A percentile compares a stretch with the other conserved stretches of the same genome.
Evolutionary conservation across 2,113 vertebrate species (phyloP).

Genomic region (Stegastes partitus): DNA sequence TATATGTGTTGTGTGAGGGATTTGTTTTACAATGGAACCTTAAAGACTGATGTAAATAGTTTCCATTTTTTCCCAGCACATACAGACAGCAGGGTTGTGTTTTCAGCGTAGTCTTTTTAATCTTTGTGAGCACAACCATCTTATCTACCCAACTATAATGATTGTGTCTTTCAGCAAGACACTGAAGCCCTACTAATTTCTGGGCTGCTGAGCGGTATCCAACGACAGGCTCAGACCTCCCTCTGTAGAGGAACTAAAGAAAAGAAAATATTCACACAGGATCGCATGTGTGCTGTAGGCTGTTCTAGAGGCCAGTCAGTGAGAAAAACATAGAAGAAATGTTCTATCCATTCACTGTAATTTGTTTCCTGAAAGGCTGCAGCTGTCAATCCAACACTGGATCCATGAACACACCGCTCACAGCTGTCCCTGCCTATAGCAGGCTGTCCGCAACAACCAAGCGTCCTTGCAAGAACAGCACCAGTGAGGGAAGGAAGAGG

Average conservation of each 20-base stretch:
- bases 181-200: constrained; percentile 9
- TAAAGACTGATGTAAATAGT: constrained; percentile 18
- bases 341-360: not conserved
- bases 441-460: constrained; percentile 19
- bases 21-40: constrained; percentile 19
- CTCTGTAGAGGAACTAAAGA: not conserved
- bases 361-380: constrained; percentile 6
- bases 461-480: not conserved
- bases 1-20: constrained; percentile 12
- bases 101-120: not conserved
- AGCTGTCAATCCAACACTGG: constrained; percentile 27
- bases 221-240: not conserved
- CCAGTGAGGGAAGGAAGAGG: not conserved
- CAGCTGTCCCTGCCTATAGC: constrained; percentile 26
- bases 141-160: not conserved
- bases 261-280: not conserved
- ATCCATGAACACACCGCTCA: constrained; percentile 18
- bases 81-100: not conserved
- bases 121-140: not conserved
- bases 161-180: constrained; percentile 13
- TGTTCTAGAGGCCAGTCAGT: not conserved
- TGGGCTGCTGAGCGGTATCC: not conserved
- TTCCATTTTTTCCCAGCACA: constrained; percentile 3
- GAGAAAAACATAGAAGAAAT: not conserved
- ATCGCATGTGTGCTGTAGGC: not conserved